phyloP scores from a whole-genome alignment of 2,113 vertebrate genomes.

The Pseudolaguvia tuberculata region DNA sequence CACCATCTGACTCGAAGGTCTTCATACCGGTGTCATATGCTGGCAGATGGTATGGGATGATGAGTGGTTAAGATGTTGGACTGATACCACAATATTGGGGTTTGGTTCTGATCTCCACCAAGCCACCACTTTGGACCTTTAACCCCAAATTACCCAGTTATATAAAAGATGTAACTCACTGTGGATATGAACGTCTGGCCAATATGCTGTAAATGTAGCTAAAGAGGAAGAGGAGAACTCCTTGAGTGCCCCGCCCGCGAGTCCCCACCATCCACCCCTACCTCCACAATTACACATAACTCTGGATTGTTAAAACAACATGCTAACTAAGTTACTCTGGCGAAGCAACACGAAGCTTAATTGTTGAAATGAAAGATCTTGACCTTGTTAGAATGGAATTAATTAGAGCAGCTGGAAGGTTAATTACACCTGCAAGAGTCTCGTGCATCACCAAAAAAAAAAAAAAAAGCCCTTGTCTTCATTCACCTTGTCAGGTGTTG shows the following conservation, averaged over 20 bases:
- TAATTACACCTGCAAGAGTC: conserved; percentile 72
- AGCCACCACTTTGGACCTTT: no score
- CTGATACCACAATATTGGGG: no score
- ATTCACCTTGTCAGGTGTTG: conserved; percentile 64
- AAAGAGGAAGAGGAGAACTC: no score
- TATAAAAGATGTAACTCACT: no score
- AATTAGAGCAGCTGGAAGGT: conserved; percentile 74
- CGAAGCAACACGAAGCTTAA: conserved; percentile 57
- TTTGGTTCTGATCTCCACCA: no score
- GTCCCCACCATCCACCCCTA: background rate
- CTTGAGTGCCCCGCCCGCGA: no score
- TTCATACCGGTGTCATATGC: conserved; percentile 43
- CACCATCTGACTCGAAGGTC: conserved; percentile 43
- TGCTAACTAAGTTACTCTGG: conserved; percentile 41
- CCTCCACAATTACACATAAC: background rate
- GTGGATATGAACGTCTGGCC: no score
- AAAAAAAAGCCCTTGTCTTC: conserved; percentile 64
- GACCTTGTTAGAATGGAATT: conserved; percentile 73
- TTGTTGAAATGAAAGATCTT: conserved; percentile 69
- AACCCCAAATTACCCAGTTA: no score
- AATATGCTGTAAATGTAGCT: no score
- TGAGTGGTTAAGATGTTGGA: no score
- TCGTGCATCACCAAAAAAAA: conserved; percentile 68
- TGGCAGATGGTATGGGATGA: conserved; percentile 56
- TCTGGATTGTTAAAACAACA: conserved; percentile 25